Percentiles rank a stretch among this genome's conserved stretches.
Conservation (phyloP, 2,888 invertebrate genomes). For the Theodoxus fluviatilis region DNA sequence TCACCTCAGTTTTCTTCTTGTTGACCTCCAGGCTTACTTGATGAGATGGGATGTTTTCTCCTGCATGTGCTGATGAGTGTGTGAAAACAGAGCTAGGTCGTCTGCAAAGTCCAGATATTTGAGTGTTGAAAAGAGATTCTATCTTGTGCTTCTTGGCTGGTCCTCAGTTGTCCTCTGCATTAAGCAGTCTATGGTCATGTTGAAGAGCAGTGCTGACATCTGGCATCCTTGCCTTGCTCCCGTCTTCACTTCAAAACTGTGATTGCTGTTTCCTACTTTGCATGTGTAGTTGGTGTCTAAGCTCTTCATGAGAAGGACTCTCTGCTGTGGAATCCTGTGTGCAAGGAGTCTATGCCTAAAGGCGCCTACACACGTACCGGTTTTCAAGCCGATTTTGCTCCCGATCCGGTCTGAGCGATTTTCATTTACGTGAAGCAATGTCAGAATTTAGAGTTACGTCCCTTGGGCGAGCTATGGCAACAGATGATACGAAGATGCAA, state of each 20-base stretch:
- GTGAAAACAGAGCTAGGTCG: constrained; percentile 25
- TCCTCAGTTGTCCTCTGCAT: constrained; percentile 28
- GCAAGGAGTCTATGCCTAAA: constrained; percentile 25
- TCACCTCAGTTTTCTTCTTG: no score
- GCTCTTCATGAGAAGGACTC: constrained; percentile 22
- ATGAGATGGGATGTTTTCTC: no score
- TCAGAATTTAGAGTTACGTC: no score
- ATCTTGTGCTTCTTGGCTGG: constrained; percentile 24
- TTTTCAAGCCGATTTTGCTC: no score
- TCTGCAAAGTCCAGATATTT: constrained; percentile 27
- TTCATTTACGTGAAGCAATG: no score
- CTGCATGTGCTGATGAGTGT: constrained; percentile 28
- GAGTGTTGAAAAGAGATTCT: constrained; percentile 3
- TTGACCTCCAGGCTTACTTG: no score
- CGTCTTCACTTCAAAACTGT: constrained; percentile 29
- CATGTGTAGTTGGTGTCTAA: constrained; percentile 25
- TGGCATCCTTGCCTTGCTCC: constrained; percentile 31
- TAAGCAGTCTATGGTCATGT: constrained; percentile 24
- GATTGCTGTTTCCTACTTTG: constrained; percentile 19
- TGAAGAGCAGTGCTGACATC: constrained; percentile 28
- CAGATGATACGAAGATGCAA: no score
- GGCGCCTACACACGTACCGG: no score
- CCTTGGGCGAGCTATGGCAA: no score
- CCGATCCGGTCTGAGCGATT: no score
- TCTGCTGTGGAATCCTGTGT: constrained; percentile 27